Conservation (phyloP, 2,888 invertebrate genomes). For the Drosophila helvetica region DNA sequence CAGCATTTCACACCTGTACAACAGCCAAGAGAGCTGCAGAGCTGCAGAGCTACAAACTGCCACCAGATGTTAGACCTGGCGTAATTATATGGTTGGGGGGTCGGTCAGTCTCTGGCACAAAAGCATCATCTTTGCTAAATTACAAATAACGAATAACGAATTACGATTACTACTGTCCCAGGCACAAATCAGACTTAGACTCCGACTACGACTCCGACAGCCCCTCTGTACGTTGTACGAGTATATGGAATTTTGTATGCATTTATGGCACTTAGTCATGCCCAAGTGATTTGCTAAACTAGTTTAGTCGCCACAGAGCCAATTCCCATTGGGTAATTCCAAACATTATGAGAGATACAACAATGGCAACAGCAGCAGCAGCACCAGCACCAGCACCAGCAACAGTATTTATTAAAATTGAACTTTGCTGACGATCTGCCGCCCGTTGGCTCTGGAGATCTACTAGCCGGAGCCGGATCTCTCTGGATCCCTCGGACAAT, state of each 20-base stretch:
- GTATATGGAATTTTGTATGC: constrained; percentile 70
- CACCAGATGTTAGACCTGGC: constrained; percentile 28
- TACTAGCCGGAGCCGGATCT: constrained; percentile 60
- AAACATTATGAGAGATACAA: constrained; percentile 52
- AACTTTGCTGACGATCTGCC: constrained; percentile 53
- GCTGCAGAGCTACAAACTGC: too few relatives aligned
- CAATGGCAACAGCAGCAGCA: constrained; percentile 55
- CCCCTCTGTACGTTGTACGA: too few relatives aligned
- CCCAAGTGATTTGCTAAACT: constrained; percentile 75
- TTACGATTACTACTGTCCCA: constrained; percentile 29
- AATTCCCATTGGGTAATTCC: constrained; percentile 74
- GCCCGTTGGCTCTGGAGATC: background rate
- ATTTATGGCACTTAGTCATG: constrained; percentile 80
- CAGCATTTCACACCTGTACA: constrained; percentile 65
- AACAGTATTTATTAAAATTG: constrained; percentile 57
- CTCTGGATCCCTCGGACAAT: constrained; percentile 40
- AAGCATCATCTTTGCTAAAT: constrained; percentile 68
- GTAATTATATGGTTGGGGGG: constrained; percentile 56
- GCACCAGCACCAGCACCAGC: constrained; percentile 25
- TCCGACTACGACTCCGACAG: background rate
- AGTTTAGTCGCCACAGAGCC: constrained; percentile 62
- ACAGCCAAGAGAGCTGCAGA: too few relatives aligned
- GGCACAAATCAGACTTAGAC: background rate
- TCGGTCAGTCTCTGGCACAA: constrained; percentile 25
- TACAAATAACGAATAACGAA: constrained; percentile 56